These are phyloP conservation scores for Momotus momota DNA, from an alignment of 2,797 vertebrate genomes.

Conservation along the genomic window DNA sequence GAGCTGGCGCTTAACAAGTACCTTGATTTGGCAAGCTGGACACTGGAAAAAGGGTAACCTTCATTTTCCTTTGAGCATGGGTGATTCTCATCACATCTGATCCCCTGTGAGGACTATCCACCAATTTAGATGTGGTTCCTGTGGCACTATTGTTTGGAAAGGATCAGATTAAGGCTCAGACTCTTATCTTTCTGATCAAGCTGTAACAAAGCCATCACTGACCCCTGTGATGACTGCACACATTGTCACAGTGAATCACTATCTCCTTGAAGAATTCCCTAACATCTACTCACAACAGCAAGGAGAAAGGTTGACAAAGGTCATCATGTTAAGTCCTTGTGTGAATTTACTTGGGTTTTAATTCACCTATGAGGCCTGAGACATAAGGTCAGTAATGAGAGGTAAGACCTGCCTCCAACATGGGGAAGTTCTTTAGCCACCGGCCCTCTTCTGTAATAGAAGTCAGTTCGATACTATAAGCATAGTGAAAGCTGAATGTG, in stretches of 20 bases:
- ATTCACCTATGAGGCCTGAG: rapidly evolving
- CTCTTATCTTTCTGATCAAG: background rate
- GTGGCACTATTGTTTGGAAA: background rate
- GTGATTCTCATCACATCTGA: background rate
- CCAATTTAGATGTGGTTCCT: background rate
- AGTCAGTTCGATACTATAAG: background rate
- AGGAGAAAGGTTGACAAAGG: background rate
- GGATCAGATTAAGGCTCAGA: background rate
- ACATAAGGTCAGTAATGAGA: background rate
- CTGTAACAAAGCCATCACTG: background rate
- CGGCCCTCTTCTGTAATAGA: background rate
- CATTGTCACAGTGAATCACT: background rate
- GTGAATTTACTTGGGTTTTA: background rate
- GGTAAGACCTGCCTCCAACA: background rate
- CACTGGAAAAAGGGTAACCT: background rate
- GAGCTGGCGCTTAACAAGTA: background rate
- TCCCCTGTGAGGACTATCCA: background rate
- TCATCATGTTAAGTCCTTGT: background rate
- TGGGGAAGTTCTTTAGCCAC: background rate
- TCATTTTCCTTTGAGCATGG: background rate
- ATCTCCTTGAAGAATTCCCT: background rate
- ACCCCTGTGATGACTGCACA: background rate
- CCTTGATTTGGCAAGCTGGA: background rate
- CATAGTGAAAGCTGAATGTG: background rate
- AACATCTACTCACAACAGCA: background rate